Conservation (phyloP, 2,113 vertebrate species). For the Blennius ocellaris region DNA sequence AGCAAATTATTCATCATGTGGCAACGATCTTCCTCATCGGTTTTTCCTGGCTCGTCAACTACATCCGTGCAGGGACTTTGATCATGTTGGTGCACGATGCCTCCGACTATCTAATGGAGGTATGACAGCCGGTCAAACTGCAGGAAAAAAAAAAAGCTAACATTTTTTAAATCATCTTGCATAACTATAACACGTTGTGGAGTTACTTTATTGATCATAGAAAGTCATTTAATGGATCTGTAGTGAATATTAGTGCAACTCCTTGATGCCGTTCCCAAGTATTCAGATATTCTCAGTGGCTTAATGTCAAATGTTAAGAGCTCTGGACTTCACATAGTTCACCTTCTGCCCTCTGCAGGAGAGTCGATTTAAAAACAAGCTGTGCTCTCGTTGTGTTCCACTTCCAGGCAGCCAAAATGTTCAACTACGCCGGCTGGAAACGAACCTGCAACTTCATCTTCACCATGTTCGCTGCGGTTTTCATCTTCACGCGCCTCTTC, state of each 20-base stretch:
- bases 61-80: constrained; percentile 92
- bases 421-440: constrained; percentile 96
- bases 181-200: no score
- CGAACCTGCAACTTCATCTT: constrained; percentile 94
- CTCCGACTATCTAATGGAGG: constrained; percentile 94
- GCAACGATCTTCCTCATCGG: constrained; percentile 93
- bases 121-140: constrained; percentile 58
- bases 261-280: background rate
- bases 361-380: background rate
- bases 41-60: constrained; percentile 96
- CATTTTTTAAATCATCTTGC: no score
- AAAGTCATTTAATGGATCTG: background rate
- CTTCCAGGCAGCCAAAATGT: constrained; percentile 94
- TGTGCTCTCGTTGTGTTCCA: background rate
- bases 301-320: constrained; percentile 1
- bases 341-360: constrained; percentile 68
- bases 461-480: constrained; percentile 89
- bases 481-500: constrained; percentile 91
- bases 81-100: constrained; percentile 94
- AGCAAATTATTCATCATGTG: constrained; percentile 94
- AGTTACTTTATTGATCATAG: no score
- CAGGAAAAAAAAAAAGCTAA: no score
- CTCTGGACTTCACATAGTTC: background rate
- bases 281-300: background rate
- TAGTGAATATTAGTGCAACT: background rate